Evolutionary conservation across 2,113 vertebrate species (phyloP).

Genomic region (Tachysurus fulvidraco): DNA sequence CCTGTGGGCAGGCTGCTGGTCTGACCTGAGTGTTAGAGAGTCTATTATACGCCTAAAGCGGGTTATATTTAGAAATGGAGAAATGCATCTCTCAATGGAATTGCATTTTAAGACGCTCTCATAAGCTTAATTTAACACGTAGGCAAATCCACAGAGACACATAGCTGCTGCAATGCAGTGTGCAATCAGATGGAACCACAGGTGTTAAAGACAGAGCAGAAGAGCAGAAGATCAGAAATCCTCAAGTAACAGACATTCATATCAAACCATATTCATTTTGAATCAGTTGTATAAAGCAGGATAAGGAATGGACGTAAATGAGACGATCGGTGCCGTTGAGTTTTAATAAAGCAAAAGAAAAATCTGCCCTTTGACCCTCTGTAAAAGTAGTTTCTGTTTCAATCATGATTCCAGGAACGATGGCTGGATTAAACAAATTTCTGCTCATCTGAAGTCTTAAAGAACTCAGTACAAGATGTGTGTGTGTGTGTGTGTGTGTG

Average conservation of each 20-base stretch:
- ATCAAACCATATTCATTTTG: not conserved
- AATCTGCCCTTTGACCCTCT: not conserved
- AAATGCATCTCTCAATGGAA: conserved; percentile 55
- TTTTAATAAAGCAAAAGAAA: not conserved
- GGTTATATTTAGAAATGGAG: conserved; percentile 43
- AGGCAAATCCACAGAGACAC: conserved; percentile 68
- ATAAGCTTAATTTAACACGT: conserved; percentile 64
- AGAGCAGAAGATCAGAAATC: not conserved
- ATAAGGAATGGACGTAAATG: not conserved
- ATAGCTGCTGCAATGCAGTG: conserved; percentile 33
- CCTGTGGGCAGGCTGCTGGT: conserved; percentile 37
- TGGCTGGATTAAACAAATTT: not conserved
- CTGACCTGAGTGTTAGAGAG: conserved; percentile 42
- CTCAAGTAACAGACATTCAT: not conserved
- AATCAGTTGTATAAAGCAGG: not conserved
- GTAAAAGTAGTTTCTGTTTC: not conserved
- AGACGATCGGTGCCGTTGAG: not conserved
- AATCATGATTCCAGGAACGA: not conserved
- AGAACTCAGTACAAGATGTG: not conserved
- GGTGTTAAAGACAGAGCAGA: conserved; percentile 59
- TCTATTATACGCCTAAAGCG: conserved; percentile 18
- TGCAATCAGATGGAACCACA: conserved; percentile 68
- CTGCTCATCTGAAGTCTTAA: not conserved
- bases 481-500: conserved; percentile 43
- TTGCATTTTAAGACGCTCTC: conserved; percentile 51